Evolutionary conservation across 2,888 invertebrate species (phyloP).

Genomic region (Polietes domitor): DNA sequence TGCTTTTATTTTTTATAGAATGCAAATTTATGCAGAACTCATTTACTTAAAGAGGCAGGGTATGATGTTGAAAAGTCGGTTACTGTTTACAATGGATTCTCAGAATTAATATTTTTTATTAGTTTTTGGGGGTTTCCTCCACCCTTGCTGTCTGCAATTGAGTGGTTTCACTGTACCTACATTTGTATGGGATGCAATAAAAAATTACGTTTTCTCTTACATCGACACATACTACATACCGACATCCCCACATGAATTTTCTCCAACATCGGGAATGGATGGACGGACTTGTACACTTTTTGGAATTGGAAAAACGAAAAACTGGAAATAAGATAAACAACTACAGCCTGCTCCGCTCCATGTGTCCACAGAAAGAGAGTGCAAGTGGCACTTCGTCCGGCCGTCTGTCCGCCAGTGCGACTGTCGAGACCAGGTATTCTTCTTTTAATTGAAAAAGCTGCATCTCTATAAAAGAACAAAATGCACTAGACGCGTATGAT

Average conservation of each 20-base stretch:
- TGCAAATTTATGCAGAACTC: too few relatives aligned
- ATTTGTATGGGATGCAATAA: conserved; percentile 64
- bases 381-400: conserved; percentile 59
- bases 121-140: too few relatives aligned
- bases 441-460: conserved; percentile 62
- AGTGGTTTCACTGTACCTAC: conserved; percentile 25
- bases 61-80: too few relatives aligned
- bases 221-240: conserved; percentile 16
- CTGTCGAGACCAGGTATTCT: neutral
- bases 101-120: too few relatives aligned
- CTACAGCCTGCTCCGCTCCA: conserved; percentile 7
- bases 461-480: conserved; percentile 59
- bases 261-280: conserved; percentile 51
- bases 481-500: neutral
- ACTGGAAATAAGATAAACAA: conserved; percentile 63
- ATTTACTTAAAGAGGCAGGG: too few relatives aligned
- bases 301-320: conserved; percentile 54
- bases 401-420: conserved; percentile 30
- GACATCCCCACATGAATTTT: conserved; percentile 35
- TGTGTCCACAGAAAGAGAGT: conserved; percentile 62
- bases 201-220: conserved; percentile 67
- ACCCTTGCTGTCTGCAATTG: too few relatives aligned
- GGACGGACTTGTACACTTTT: conserved; percentile 6
- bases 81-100: too few relatives aligned
- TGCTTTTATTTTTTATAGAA: too few relatives aligned